Base-by-base conservation (phyloP, 2,113 vertebrate genomes). In the Gadus macrocephalus region DNA sequence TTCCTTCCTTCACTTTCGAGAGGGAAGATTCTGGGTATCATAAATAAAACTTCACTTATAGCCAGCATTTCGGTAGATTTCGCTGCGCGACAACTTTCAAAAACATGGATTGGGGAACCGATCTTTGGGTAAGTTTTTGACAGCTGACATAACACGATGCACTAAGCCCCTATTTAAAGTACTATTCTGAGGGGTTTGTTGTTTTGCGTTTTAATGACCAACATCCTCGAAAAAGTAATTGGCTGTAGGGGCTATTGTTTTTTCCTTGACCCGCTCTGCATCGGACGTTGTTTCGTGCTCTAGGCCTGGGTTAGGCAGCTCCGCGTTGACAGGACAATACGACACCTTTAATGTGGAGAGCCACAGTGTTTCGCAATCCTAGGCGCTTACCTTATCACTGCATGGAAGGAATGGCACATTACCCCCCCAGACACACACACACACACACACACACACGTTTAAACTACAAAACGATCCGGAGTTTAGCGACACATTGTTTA, bases 101-200 rank as follows among this genome's bases (percentile, higher is more conserved):
- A 9, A 49, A 49, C 42, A 90, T 90, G 89, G 84, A 88, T 78
- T 90, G 88, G 88, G 89, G 89, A 56, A 79, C 85, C 2, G 83
- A 87, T 58, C 82, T 90, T 2, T 90, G 89, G 89, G 89, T 90
- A 67, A 89, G 88, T 86, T 72, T n/a, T 25, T 86, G 80, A 86
- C 86, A 85, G 80, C 81, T 85, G 78, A 78, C 77, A 53, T 8
- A 5, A 3, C 17, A n/a, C 60, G 31, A 11, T 42, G 17, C 22
- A 2, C 42, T 49, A 49, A 2, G 25, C 25, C 25, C 9, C 12
- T 49, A 49, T 49, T 49, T 35, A 4, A 49, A 49, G 42, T 9
- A 14, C 62, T 62, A 3, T 14, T 4, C 58, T 25, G 8, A 4
- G 3, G 31, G 31, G 31, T 8, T 35, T 19, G 7, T 12, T 2